A percentile compares a stretch with the other conserved stretches of the same genome.
phyloP scores from a whole-genome alignment of 2,113 vertebrate species.

The Astur gentilis region DNA sequence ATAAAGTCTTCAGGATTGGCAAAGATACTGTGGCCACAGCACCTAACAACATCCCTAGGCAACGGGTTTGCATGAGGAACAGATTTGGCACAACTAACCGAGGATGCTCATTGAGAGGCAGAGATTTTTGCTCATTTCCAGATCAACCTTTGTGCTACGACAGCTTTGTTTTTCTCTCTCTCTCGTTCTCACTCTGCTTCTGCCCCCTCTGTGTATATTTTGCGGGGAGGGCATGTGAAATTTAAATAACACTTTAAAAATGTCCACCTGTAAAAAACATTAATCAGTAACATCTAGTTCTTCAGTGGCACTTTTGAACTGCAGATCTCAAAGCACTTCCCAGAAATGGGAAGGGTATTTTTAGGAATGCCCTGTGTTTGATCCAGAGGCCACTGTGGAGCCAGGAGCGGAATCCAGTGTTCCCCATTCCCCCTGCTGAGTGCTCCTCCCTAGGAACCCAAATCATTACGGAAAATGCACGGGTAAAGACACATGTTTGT shows the following conservation, averaged over 20 bases:
- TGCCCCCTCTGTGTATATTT: not conserved
- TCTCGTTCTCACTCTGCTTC: not conserved
- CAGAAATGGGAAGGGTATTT: not conserved
- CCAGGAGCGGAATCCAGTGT: not conserved
- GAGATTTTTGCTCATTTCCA: not conserved
- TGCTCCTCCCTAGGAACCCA: not conserved
- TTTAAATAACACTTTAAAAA: not conserved
- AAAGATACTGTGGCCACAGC: not conserved
- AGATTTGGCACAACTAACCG: not conserved
- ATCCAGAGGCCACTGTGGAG: not conserved
- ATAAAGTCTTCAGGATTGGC: not conserved
- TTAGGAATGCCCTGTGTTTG: not conserved
- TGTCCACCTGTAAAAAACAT: not conserved
- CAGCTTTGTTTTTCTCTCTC: not conserved
- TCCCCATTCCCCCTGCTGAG: not conserved
- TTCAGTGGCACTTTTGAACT: not conserved
- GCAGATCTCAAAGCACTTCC: not conserved
- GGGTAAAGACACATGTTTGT: not conserved
- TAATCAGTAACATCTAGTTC: not conserved
- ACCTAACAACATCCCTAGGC: not conserved
- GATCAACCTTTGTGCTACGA: not conserved
- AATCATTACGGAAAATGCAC: not conserved
- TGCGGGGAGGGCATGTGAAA: not conserved
- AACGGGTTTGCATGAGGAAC: not conserved
- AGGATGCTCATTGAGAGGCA: not conserved